Evolutionary conservation across 2,113 vertebrate species (phyloP), one percentile per base, ranked within the genome.

Genomic region (Hippocampus guttulatus): DNA sequence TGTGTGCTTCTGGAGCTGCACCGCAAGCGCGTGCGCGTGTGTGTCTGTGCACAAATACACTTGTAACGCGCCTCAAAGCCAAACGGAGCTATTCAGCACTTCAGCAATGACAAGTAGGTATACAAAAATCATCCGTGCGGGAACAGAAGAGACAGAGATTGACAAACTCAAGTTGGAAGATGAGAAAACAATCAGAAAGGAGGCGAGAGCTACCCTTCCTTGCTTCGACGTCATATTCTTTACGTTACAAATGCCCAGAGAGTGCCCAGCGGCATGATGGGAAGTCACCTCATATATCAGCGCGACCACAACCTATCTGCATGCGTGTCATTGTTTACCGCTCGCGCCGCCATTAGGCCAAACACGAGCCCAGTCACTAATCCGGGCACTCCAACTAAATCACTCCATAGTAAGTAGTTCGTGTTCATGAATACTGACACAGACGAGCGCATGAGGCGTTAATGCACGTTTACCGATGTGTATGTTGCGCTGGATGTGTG

Each of bases 91-190:
- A 76, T 77, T 68, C 76, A 83, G 84, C 82, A 88, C 85, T 87
- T 84, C 79, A 78, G 85, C 88, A 84, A 81, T 86, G 90, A 84
- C 88, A 88, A 81, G 84, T 84, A 84, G 83, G 86, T 88, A 87
- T 90, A 90, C 87, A 89, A 81, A 38, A 88, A 81, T 82, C 88
- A 89, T 80, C 79, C 76, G 62, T 70, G 88, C 85, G 88, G 81
- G 84, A 70, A 82, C 79, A 71, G 79, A 64, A 77, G 51, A 84
- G 72, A 63, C 14, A 20, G 78, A 77, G 81, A 75, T 79, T 70
- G 77, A 86, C 69, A 65, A 54, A 54, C 72, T 79, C 69, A 71
- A 69, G 69, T 76, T 66, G 62, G 16, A 67, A 66, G 73, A 67
- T 43, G 20, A 65, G 65, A 33, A 73, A 67, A 58, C 23, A 23